Percentiles rank a stretch among this genome's conserved stretches.
These are phyloP conservation scores for Aspidapion aeneum DNA, from an alignment of 2,888 invertebrate species.

Conservation along the genomic window DNA sequence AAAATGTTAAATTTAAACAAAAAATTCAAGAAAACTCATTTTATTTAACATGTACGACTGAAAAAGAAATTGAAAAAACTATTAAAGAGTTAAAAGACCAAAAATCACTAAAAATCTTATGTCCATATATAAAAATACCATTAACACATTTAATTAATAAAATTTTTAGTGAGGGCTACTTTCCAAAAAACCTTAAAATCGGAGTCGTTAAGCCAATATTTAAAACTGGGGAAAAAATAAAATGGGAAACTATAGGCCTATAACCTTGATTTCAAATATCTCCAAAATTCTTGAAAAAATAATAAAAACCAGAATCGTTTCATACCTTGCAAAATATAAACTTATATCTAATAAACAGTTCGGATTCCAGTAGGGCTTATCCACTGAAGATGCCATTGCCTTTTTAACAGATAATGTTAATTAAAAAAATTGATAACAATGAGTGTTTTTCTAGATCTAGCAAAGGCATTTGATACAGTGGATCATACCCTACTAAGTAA, in stretches of 20 bases:
- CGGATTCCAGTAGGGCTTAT: neutral
- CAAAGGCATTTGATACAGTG: neutral
- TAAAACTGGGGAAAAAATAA: neutral
- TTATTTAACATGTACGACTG: neutral
- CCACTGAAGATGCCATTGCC: neutral
- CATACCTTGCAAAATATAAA: neutral
- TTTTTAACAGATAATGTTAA: neutral
- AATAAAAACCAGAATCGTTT: neutral
- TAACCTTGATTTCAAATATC: neutral
- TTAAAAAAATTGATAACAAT: too few species aligned
- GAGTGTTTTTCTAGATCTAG: neutral
- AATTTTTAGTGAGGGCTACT: too few species aligned
- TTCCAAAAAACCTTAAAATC: neutral
- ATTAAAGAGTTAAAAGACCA: too few species aligned
- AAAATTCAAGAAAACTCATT: neutral
- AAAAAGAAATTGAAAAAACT: too few species aligned
- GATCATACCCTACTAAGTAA: neutral
- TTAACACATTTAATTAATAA: too few species aligned
- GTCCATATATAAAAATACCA: too few species aligned
- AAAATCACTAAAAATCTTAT: too few species aligned
- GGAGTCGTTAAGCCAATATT: neutral
- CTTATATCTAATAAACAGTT: constrained; percentile 6
- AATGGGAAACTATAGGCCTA: neutral
- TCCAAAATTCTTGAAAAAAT: constrained; percentile 1
- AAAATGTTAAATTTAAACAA: neutral